These are phyloP conservation scores for Pseudachorutes palmiensis DNA, from an alignment of 1,140 invertebrate species.

Conservation along the genomic window DNA sequence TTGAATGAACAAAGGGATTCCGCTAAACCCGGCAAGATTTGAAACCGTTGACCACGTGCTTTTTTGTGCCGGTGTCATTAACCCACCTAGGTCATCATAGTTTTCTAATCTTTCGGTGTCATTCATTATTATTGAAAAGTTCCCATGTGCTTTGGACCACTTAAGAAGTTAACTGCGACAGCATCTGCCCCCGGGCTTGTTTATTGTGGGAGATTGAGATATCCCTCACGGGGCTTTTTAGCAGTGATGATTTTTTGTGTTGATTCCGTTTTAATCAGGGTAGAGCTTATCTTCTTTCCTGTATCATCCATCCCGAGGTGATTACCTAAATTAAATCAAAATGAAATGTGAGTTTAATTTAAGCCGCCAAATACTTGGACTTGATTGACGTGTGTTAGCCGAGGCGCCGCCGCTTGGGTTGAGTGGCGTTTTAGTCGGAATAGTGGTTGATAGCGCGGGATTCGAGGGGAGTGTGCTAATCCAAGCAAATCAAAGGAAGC, in stretches of 20 bases:
- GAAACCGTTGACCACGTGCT: not conserved
- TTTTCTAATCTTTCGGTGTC: not conserved
- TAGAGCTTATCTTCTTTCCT: not conserved
- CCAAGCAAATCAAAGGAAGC: not conserved
- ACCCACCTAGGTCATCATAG: not conserved
- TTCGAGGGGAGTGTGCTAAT: not conserved
- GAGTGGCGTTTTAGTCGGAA: too few relatives aligned
- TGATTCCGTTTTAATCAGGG: conserved; percentile 5
- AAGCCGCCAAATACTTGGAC: too few relatives aligned
- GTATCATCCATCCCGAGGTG: not conserved
- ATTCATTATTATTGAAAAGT: conserved; percentile 6
- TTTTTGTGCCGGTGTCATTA: not conserved
- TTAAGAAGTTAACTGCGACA: not conserved
- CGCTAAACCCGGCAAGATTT: too few relatives aligned
- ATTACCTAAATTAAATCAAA: not conserved
- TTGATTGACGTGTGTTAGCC: too few relatives aligned
- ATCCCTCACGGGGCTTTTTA: not conserved
- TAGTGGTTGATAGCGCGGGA: too few relatives aligned
- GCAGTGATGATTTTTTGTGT: not conserved
- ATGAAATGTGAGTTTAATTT: too few relatives aligned
- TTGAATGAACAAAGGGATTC: too few relatives aligned
- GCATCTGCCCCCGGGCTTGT: not conserved
- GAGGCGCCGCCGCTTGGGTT: too few relatives aligned
- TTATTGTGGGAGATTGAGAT: conserved; percentile 10
- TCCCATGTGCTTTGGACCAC: conserved; percentile 13